These are phyloP conservation scores for Rhagonycha fulva DNA, from an alignment of 2,888 invertebrate genomes.

Conservation along the genomic window DNA sequence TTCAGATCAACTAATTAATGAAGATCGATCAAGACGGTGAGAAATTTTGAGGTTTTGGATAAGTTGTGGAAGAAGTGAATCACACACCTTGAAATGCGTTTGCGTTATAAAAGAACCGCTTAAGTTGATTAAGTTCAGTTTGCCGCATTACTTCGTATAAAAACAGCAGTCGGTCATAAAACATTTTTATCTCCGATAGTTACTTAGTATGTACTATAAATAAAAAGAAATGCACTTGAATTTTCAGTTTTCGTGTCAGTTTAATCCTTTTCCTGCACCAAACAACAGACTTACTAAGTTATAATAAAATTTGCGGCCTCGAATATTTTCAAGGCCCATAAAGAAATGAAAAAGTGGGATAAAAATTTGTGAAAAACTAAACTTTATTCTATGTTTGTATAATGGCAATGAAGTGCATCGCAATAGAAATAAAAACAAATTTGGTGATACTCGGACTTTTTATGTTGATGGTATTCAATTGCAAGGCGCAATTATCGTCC, in stretches of 20 bases:
- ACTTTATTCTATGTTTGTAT: conserved; percentile 15
- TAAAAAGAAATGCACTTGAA: conserved; percentile 23
- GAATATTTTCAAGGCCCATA: not conserved
- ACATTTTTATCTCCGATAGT: conserved; percentile 12
- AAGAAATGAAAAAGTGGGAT: not conserved
- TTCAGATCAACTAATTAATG: not conserved
- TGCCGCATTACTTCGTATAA: conserved; percentile 16
- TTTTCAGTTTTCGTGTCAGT: conserved; percentile 4
- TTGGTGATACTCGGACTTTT: conserved; percentile 18
- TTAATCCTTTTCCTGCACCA: not conserved
- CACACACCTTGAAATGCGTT: not conserved
- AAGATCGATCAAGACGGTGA: not conserved
- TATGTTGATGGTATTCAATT: conserved; percentile 21
- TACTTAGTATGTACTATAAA: conserved; percentile 15
- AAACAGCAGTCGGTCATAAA: conserved; percentile 17
- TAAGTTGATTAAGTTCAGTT: conserved; percentile 14
- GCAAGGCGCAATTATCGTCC: conserved; percentile 6
- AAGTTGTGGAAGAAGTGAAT: not conserved
- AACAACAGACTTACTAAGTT: not conserved
- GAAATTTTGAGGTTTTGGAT: not conserved
- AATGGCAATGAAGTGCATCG: conserved; percentile 24
- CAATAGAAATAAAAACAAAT: conserved; percentile 13
- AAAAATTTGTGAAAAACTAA: not conserved
- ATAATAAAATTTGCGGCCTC: not conserved
- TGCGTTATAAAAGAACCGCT: conserved; percentile 18